These are phyloP conservation scores for Amblyornis subalaris DNA, from an alignment of 2,113 vertebrate species.

Conservation along the genomic window DNA sequence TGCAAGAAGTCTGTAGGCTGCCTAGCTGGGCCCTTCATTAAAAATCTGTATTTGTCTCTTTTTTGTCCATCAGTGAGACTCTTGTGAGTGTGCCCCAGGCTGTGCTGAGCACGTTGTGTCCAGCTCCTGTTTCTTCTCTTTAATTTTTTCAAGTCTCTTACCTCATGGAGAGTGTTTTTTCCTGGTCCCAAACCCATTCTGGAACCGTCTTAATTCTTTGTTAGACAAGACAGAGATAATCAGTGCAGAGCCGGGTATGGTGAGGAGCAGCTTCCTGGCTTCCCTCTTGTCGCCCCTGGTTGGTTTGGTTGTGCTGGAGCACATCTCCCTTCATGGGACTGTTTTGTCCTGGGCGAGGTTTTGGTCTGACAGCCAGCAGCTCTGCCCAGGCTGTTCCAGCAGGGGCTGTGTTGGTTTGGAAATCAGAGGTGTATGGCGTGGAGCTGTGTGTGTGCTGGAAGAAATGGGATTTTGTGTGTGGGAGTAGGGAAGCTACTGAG, in stretches of 20 bases:
- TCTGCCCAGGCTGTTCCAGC: background rate
- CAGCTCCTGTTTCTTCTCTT: background rate
- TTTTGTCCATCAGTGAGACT: background rate
- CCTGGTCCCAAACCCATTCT: background rate
- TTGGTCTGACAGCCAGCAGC: background rate
- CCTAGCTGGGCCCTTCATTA: fast-evolving
- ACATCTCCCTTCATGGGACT: fast-evolving
- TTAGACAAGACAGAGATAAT: background rate
- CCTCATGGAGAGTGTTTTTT: background rate
- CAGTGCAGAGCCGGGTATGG: background rate
- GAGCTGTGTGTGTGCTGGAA: background rate
- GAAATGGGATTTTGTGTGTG: fast-evolving
- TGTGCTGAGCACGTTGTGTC: fast-evolving
- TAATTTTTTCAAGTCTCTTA: background rate
- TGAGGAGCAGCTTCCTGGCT: background rate
- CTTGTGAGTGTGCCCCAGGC: fast-evolving
- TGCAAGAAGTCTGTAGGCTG: background rate
- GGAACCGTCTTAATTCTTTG: background rate
- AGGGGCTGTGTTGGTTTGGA: background rate
- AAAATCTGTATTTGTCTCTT: background rate
- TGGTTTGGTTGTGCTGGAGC: background rate
- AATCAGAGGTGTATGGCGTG: fast-evolving
- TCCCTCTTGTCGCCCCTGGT: background rate
- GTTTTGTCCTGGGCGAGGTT: background rate
- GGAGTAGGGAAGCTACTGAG: background rate